phyloP scores from a whole-genome alignment of 2,113 vertebrate species.

The Raja brachyura region DNA sequence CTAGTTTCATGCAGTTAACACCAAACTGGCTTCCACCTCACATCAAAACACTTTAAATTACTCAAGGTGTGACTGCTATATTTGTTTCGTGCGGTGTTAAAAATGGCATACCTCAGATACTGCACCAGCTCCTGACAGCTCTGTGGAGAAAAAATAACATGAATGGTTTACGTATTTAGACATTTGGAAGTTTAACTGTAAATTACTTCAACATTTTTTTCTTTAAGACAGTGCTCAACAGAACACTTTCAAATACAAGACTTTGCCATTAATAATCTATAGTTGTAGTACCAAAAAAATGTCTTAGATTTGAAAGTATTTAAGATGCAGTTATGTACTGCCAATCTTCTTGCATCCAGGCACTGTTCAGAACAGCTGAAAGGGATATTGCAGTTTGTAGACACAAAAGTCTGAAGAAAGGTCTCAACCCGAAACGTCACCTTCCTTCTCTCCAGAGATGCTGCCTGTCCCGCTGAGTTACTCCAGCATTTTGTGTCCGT shows the following conservation, averaged over 20 bases:
- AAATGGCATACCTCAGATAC: conserved; percentile 75
- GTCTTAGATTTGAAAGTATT: not conserved
- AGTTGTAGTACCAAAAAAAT: not conserved
- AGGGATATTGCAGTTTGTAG: not conserved
- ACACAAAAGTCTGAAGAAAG: too few relatives aligned
- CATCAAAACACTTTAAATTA: not conserved
- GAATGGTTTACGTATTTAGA: not conserved
- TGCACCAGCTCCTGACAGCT: conserved; percentile 90
- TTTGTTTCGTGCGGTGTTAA: not conserved
- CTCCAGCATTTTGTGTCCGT: too few relatives aligned
- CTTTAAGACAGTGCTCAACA: not conserved
- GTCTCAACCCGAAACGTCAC: too few relatives aligned
- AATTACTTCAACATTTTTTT: not conserved
- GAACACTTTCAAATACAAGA: not conserved
- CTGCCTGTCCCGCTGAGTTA: too few relatives aligned
- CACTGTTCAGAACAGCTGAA: not conserved
- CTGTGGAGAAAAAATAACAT: conserved; percentile 60
- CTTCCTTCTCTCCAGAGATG: too few relatives aligned
- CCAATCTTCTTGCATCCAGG: not conserved
- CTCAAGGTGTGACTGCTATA: not conserved
- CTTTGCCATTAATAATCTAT: not conserved
- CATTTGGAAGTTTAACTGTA: not conserved
- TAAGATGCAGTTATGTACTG: not conserved
- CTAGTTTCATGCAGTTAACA: conserved; percentile 1
- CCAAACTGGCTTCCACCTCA: not conserved